phyloP scores from a whole-genome alignment of 2,888 invertebrate species.

The Pheosia tremula region DNA sequence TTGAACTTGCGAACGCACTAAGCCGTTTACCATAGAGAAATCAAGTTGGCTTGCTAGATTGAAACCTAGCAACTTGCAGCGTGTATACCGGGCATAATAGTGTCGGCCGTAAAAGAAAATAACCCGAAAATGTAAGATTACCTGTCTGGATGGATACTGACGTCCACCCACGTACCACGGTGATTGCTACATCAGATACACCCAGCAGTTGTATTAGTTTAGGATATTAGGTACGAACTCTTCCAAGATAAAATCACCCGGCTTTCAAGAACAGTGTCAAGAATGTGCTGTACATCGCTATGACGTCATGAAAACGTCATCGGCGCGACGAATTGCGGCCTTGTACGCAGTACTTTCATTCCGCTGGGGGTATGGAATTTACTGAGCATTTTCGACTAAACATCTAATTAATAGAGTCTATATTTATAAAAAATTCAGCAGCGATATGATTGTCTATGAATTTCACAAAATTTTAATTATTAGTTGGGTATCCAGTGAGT shows the following conservation, averaged over 20 bases:
- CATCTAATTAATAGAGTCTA: background rate
- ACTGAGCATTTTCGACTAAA: background rate
- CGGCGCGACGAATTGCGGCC: slow-evolving; percentile 34
- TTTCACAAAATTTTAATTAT: too few relatives aligned
- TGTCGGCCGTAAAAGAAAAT: too few relatives aligned
- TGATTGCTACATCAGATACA: slow-evolving; percentile 7
- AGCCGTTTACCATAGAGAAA: too few relatives aligned
- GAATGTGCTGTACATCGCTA: slow-evolving; percentile 25
- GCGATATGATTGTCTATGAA: too few relatives aligned
- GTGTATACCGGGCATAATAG: too few relatives aligned
- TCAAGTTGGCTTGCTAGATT: too few relatives aligned
- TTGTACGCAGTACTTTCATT: slow-evolving; percentile 13
- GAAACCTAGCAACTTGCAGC: too few relatives aligned
- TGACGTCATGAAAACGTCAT: slow-evolving; percentile 28
- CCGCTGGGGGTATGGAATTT: background rate
- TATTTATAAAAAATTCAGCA: too few relatives aligned
- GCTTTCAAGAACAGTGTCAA: slow-evolving; percentile 11
- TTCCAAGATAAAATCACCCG: background rate
- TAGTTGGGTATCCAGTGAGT: too few relatives aligned
- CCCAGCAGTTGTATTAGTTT: background rate
- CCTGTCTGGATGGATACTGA: slow-evolving; percentile 8
- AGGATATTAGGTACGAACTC: background rate
- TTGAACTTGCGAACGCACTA: too few relatives aligned
- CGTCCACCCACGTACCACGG: slow-evolving; percentile 15
- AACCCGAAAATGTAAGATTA: too few relatives aligned